Base-by-base conservation (phyloP, 1,140 invertebrate species). In the Palaemon carinicauda region DNA sequence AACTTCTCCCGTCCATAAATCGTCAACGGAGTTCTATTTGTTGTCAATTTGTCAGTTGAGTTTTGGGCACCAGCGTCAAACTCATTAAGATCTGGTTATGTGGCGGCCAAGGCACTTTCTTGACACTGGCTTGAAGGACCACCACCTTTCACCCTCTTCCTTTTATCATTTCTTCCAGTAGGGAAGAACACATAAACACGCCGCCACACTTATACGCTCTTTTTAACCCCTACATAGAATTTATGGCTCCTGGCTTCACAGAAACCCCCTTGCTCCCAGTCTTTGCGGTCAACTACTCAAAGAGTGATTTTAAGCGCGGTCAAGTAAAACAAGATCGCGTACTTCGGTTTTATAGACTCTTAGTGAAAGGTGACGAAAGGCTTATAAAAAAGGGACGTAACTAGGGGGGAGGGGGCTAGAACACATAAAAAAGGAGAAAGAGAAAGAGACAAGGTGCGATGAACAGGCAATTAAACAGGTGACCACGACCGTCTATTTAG, bases 71-170 rank as follows among this genome's bases (percentile, higher is more conserved):
- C 83, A 52, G 77, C 69, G 83, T 80, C 41, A 52, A 78, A 80
- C 83, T 86, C 83, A 86, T 80, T 86, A 86, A 86, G 77, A 73
- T 17, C 56, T 77, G 83, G 77, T 80, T 86, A 86, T 65, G 41
- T 12, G 1, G 41, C 41, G 0, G 41, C 41, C 5, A 12, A 12
- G 41, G 41, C 41, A 41, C 41, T 41, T 41, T 7, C 41, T 7
- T 41, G 1, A 41, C 41, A 41, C 41, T 4, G 1, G 0, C 41
- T 12, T 12, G 41, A 41, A 41, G 41, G 41, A 41, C 41, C 41
- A 41, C 33, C 3, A 41, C 9, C 33, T 9, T 41, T 41, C 33
- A 41, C 33, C 33, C 33, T 41, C 33, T 41, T 41, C 33, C 9
- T 41, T 41, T 41, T 41, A 41, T 41, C 33, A 41, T 41, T 41